Evolutionary conservation across 1,140 invertebrate species (phyloP).

Genomic region (Epicauta chinensis): DNA sequence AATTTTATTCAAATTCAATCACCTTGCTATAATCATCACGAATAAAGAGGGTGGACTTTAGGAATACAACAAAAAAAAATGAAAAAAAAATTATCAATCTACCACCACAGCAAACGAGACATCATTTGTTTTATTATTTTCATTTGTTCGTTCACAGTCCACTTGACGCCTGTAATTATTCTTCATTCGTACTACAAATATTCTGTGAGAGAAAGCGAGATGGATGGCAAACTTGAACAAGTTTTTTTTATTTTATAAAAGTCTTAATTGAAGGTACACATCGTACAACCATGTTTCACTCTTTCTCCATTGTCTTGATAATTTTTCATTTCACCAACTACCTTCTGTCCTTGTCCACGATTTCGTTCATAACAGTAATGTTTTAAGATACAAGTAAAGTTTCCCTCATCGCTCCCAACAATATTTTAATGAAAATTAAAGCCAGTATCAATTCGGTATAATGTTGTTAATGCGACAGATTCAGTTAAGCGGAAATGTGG

Average conservation of each 20-base stretch:
- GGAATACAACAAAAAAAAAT: no score
- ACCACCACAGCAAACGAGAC: slow-evolving; percentile 34
- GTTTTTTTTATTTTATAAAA: slow-evolving; percentile 27
- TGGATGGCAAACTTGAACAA: slow-evolving; percentile 1
- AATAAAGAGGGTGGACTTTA: no score
- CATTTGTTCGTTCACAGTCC: slow-evolving; percentile 39
- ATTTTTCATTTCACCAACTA: slow-evolving; percentile 25
- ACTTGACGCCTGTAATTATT: slow-evolving; percentile 39
- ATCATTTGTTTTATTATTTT: slow-evolving; percentile 41
- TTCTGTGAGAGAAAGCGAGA: slow-evolving; percentile 5
- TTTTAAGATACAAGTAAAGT: no score
- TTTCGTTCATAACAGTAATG: no score
- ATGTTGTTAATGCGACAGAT: slow-evolving; percentile 17
- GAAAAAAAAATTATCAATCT: slow-evolving; percentile 34
- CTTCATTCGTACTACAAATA: slow-evolving; percentile 31
- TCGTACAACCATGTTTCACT: slow-evolving; percentile 24
- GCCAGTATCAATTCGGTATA: slow-evolving; percentile 24
- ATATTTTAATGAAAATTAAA: slow-evolving; percentile 30
- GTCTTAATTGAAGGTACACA: slow-evolving; percentile 28
- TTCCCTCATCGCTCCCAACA: slow-evolving; percentile 1
- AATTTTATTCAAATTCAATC: slow-evolving; percentile 22
- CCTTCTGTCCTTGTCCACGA: not conserved
- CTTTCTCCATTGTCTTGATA: slow-evolving; percentile 26
- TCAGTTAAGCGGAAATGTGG: slow-evolving; percentile 16
- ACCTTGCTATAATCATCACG: not conserved